Base-by-base conservation (phyloP, 2,113 vertebrate genomes). In the Stegastes partitus region DNA sequence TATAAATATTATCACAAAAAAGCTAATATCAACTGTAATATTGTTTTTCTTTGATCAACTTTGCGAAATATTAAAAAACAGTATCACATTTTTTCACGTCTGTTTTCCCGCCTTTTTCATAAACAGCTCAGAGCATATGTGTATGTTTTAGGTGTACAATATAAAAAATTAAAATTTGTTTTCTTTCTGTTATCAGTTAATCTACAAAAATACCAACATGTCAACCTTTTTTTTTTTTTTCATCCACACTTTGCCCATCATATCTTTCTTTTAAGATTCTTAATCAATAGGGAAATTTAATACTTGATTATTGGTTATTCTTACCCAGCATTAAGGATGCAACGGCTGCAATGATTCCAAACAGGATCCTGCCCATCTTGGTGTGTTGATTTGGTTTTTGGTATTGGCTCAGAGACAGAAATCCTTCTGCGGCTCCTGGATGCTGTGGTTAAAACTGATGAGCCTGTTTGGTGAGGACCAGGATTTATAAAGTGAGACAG, bases 311-410 rank as follows among this genome's bases (percentile, higher is more conserved):
- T 7, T 23, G n/a, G 14, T 39, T 1, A 37, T 19, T 71, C 93
- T 94, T 84, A 94, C 94, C 86, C 15, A 93, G 31, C 54, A 90
- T 39, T 11, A 93, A 54, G 55, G 77, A 81, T 16, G 89, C 91
- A 28, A 92, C 18, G 2, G 23, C 77, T 12, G 73, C 88, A 28
- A 91, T 3, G 22, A 92, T 8, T 56, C 68, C 93, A 23, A 88
- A 5, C 1, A 94, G 0, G 44, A 93, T 34, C 63, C 12, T 89
- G 66, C 51, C 87, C 94, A 94, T 95, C 59, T 82, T 87, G 34
- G 1, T 37, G 51, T 53, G 58, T 69, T 21, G 49, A n/a, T 57
- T 62, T 42, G 37, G 1, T 65, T 61, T 21, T 71, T 45, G 47
- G n/a, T n/a, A n/a, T n/a, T 1, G 9, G 14, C 11, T 34, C 0